Percentiles rank a stretch among this genome's conserved stretches.
These are phyloP conservation scores for Gila robusta DNA, from an alignment of 2,797 vertebrate species.

Conservation along the genomic window DNA sequence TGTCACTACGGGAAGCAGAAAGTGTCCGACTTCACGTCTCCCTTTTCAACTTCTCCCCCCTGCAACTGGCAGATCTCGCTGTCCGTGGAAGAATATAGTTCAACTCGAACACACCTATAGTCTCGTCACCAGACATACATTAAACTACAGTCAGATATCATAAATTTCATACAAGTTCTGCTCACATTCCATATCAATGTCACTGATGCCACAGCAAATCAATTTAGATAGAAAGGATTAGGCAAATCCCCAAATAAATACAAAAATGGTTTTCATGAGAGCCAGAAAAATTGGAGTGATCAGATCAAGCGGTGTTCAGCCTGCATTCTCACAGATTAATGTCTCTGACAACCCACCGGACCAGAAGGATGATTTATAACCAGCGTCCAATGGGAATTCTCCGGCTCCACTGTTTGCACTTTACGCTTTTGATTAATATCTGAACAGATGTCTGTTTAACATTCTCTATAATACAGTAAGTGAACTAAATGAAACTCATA, in stretches of 20 bases:
- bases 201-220: not conserved
- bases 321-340: constrained; percentile 16
- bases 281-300: not conserved
- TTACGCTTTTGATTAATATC: constrained; percentile 5
- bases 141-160: not conserved
- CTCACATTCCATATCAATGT: not conserved
- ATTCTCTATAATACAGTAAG: not conserved
- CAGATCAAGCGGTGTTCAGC: constrained; percentile 4
- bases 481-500: not conserved
- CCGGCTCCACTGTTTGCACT: not conserved
- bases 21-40: too few species aligned
- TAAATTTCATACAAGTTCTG: not conserved
- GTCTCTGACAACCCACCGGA: not conserved
- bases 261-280: constrained; percentile 3
- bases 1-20: too few species aligned
- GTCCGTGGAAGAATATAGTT: too few species aligned
- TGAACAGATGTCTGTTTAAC: constrained; percentile 2
- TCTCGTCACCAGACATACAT: not conserved
- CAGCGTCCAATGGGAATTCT: not conserved
- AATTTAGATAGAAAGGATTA: constrained; percentile 5
- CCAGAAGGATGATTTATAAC: constrained; percentile 18
- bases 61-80: not conserved
- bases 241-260: constrained; percentile 9
- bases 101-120: too few species aligned
- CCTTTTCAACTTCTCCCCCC: too few species aligned